A percentile compares a stretch with the other conserved stretches of the same genome.
Conservation (phyloP, 2,797 vertebrate species). For the Phoeniculus purpureus region DNA sequence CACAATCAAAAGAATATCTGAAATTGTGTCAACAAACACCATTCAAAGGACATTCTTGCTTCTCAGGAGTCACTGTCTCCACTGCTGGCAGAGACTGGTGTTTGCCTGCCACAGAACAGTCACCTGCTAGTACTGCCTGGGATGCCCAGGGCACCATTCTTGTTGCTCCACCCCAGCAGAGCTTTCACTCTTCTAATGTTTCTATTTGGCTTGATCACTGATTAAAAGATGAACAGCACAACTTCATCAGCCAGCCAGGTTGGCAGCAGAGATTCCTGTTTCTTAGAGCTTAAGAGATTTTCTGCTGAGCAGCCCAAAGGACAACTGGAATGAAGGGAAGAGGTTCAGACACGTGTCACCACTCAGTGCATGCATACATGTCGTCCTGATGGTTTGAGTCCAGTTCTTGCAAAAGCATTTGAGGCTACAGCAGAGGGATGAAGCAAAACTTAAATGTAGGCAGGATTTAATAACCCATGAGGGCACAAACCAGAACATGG, state of each 20-base stretch:
- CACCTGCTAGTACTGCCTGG: neutral
- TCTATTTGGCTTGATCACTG: neutral
- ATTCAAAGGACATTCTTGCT: neutral
- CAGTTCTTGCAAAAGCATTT: neutral
- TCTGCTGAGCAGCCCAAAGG: neutral
- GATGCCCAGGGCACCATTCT: neutral
- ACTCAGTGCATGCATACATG: neutral
- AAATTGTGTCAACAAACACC: neutral
- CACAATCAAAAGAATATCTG: neutral
- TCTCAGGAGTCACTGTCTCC: neutral
- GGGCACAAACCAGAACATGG: accelerated
- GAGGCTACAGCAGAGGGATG: neutral
- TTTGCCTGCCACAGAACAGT: neutral
- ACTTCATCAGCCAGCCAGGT: neutral
- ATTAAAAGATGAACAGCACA: neutral
- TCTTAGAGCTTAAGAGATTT: neutral
- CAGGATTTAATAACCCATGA: neutral
- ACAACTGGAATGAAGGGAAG: neutral
- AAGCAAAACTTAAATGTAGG: neutral
- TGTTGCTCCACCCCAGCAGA: neutral
- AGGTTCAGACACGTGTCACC: neutral
- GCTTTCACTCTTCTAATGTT: neutral
- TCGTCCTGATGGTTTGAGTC: neutral
- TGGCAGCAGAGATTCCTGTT: neutral
- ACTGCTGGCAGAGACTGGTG: neutral